Conservation (phyloP, 2,888 invertebrate genomes). For the Periphyllus acericola region DNA sequence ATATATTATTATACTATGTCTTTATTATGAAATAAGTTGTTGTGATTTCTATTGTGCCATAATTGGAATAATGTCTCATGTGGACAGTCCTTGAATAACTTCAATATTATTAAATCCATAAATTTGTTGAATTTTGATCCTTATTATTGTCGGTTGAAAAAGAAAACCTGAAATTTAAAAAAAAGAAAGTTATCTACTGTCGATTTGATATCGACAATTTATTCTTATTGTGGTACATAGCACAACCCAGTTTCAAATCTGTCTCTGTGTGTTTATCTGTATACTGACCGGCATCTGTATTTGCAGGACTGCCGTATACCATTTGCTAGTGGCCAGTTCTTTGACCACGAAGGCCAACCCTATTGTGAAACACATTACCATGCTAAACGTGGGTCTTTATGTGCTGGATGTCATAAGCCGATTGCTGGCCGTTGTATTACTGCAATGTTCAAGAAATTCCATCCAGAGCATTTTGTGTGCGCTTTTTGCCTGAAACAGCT, state of each 20-base stretch:
- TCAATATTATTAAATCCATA: background rate
- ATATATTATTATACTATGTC: background rate
- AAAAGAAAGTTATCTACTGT: background rate
- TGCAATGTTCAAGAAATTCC: conserved; percentile 98
- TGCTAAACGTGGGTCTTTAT: conserved; percentile 94
- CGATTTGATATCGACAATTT: background rate
- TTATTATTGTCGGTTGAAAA: background rate
- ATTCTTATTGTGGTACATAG: conserved; percentile 10
- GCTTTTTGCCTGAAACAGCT: conserved; percentile 98
- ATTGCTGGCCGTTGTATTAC: conserved; percentile 95
- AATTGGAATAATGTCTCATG: background rate
- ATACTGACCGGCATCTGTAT: conserved; percentile 44
- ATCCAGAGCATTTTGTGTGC: conserved; percentile 99
- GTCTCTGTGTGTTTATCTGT: background rate
- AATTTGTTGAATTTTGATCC: background rate
- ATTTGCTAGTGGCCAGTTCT: conserved; percentile 97
- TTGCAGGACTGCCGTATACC: conserved; percentile 94
- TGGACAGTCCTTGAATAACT: background rate
- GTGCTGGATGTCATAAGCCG: conserved; percentile 97
- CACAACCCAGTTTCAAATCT: conserved; percentile 7
- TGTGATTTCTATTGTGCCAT: background rate
- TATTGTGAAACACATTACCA: conserved; percentile 99
- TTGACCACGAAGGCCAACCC: conserved; percentile 97
- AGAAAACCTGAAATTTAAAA: background rate
- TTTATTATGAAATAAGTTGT: conserved; percentile 28